A percentile compares a stretch with the other conserved stretches of the same genome.
Conservation (phyloP, 2,888 invertebrate species). For the Drosophila rubida region DNA sequence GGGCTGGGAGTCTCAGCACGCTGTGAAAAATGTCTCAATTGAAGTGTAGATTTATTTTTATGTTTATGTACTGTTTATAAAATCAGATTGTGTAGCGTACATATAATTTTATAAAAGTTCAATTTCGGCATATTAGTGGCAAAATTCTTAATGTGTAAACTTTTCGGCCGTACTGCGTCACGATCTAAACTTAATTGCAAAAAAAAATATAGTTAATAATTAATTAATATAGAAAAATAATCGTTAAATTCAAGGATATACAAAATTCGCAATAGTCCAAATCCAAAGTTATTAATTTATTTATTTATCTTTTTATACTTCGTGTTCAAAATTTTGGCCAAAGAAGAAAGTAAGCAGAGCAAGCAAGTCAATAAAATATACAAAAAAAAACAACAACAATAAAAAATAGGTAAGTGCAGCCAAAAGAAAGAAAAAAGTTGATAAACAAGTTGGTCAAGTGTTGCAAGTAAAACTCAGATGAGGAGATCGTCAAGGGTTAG, state of each 20-base stretch:
- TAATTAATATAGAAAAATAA: conserved; percentile 10
- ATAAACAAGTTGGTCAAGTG: conserved; percentile 9
- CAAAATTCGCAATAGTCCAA: conserved; percentile 48
- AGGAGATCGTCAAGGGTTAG: not conserved
- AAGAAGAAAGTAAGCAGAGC: conserved; percentile 29
- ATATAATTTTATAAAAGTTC: conserved; percentile 72
- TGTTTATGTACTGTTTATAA: conserved; percentile 64
- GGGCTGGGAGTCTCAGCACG: conserved; percentile 22
- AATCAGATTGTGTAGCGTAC: conserved; percentile 76
- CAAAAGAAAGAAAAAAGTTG: not conserved
- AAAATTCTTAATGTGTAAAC: conserved; percentile 73
- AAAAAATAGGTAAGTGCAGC: conserved; percentile 54
- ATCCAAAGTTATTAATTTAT: conserved; percentile 7
- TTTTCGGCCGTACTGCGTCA: conserved; percentile 72
- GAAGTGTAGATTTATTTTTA: conserved; percentile 42
- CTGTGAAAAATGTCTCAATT: conserved; percentile 37
- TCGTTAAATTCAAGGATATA: conserved; percentile 2
- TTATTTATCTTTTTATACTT: conserved; percentile 41
- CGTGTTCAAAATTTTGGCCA: conserved; percentile 44
- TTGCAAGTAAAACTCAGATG: not conserved
- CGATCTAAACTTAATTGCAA: conserved; percentile 52
- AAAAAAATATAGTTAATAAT: conserved; percentile 22
- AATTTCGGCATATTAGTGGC: conserved; percentile 73
- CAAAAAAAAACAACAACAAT: too few species aligned
- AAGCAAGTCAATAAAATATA: conserved; percentile 27